Percentiles rank a stretch among this genome's conserved stretches.
Conservation (phyloP, 2,888 invertebrate species). For the Cybosia mesomella region DNA sequence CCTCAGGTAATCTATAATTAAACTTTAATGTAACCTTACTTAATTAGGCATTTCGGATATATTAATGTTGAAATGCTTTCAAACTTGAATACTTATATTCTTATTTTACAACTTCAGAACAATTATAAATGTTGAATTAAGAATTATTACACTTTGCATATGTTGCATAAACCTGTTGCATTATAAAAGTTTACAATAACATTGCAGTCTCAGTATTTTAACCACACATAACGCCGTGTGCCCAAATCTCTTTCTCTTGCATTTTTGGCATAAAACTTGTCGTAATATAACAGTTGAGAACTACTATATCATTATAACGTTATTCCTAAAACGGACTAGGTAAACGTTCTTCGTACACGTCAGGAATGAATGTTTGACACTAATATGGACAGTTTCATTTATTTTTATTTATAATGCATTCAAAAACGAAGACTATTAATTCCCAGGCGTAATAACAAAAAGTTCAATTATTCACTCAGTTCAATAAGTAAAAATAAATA, state of each 20-base stretch:
- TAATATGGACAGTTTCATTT: constrained; percentile 35
- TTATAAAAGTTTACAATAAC: neutral
- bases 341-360: constrained; percentile 45
- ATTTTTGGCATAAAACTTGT: constrained; percentile 56
- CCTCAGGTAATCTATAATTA: neutral
- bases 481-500: neutral
- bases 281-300: constrained; percentile 56
- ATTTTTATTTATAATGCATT: constrained; percentile 4
- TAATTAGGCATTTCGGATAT: neutral
- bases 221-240: constrained; percentile 8
- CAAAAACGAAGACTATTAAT: neutral
- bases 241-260: constrained; percentile 52
- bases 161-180: neutral
- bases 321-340: constrained; percentile 62
- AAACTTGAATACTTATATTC: neutral
- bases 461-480: too few species aligned
- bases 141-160: neutral
- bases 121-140: neutral
- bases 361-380: constrained; percentile 45
- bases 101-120: neutral
- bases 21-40: neutral
- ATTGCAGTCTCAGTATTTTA: neutral
- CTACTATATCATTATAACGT: constrained; percentile 56
- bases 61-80: neutral
- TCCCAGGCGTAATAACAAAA: neutral